Base-by-base conservation (phyloP, 2,797 vertebrate species). In the Microctenopoma steveboyesi region DNA sequence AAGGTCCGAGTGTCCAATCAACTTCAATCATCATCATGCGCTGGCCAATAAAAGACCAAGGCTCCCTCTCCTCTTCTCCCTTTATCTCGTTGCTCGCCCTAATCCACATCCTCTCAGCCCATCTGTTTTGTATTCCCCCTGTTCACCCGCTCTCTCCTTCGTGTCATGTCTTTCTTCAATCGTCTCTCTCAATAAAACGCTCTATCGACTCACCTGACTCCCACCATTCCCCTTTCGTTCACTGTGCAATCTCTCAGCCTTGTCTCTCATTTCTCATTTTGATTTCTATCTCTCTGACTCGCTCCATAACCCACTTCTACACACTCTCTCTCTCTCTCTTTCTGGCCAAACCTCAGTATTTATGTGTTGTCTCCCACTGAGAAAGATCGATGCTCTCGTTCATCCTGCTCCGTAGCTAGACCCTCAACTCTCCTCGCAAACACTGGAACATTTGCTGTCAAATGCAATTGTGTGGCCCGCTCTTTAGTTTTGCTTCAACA, bases 311-410 rank as follows among this genome's bases (percentile, higher is more conserved):
- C 69, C 60, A 15, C 5, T 25, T 49, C 54, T 30, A 40, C 78
- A 18, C 56, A 39, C 18, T 50, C 18, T 5, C 52, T 58, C 47
- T 51, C 62, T 70, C 47, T 72, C 62, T 70, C 47, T 72, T 52
- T 63, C 52, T 53, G 74, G 55, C 85, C 71, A 58, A 61, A 64
- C 62, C 75, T 89, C 79, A 79, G 86, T 84, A 87, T 90, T 90
- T 55, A 78, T 76, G 77, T 12, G 13, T 66, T 55, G 74, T 86
- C 58, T 73, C 74, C 66, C 76, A 45, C 43, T 50, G 70, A 68
- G 75, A 64, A 59, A 60, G 81, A 90, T 90, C 58, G 39, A 92
- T 89, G 73, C 57, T 75, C 72, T 83, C 85, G 76, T 88, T 88
- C 79, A 85, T 86, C 78, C 59, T 56, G 16, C 61, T 46, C 76